Evolutionary conservation across 2,797 vertebrate genomes (phyloP).

Genomic region (Phylloscopus collybita): DNA sequence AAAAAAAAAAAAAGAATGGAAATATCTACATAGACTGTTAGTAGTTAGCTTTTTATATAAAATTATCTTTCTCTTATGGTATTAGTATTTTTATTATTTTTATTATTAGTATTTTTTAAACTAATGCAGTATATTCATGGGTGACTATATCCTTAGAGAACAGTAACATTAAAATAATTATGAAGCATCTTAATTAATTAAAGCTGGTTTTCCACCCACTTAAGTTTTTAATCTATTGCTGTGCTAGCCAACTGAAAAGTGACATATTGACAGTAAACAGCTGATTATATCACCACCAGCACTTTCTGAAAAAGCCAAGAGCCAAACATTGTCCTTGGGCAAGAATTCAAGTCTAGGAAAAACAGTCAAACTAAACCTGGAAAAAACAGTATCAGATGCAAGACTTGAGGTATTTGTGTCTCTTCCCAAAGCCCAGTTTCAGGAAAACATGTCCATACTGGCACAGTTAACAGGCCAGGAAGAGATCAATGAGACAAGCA

Average conservation of each 20-base stretch:
- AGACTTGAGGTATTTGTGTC: background rate
- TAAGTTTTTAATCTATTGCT: conserved; percentile 37
- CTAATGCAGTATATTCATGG: conserved; percentile 27
- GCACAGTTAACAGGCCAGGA: background rate
- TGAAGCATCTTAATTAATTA: conserved; percentile 59
- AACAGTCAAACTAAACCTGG: background rate
- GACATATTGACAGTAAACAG: conserved; percentile 13
- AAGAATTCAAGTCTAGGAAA: background rate
- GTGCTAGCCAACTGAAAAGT: conserved; percentile 23
- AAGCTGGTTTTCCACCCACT: conserved; percentile 46
- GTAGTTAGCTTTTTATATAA: background rate
- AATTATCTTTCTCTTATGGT: background rate
- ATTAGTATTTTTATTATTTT: conserved; percentile 45
- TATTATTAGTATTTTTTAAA: conserved; percentile 35
- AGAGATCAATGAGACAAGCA: background rate
- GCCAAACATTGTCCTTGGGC: background rate
- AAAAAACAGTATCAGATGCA: background rate
- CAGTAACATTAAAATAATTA: conserved; percentile 63
- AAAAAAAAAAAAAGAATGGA: background rate
- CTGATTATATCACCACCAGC: background rate
- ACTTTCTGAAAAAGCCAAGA: background rate
- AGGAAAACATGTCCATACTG: background rate
- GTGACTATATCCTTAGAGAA: conserved; percentile 31
- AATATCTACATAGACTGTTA: background rate
- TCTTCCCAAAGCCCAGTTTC: background rate